phyloP scores from a whole-genome alignment of 2,888 invertebrate species.

The Euplexia lucipara region DNA sequence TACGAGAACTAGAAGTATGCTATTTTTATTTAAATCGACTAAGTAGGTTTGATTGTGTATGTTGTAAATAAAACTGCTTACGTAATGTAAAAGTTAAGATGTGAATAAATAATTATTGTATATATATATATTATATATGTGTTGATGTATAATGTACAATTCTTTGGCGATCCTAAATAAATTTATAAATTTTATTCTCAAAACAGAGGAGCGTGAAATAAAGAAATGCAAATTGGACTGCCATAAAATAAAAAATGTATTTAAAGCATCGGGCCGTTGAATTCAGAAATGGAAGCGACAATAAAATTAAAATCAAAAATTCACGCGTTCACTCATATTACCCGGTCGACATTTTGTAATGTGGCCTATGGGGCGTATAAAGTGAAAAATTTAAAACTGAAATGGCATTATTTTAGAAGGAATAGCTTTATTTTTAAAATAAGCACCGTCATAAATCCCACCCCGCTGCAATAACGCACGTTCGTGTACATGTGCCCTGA shows the following conservation, averaged over 20 bases:
- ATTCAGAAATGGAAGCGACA: conserved; percentile 52
- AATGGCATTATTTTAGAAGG: conserved; percentile 89
- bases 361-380: conserved; percentile 85
- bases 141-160: no score
- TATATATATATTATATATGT: no score
- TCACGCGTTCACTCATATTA: conserved; percentile 78
- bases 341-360: conserved; percentile 80
- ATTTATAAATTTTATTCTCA: conserved; percentile 7
- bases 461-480: conserved; percentile 85
- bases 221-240: conserved; percentile 38
- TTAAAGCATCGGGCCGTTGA: conserved; percentile 52
- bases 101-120: no score
- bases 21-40: no score
- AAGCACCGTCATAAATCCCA: conserved; percentile 86
- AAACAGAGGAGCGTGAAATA: conserved; percentile 24
- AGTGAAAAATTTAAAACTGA: conserved; percentile 89
- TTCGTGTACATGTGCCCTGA: conserved; percentile 81
- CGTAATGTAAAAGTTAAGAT: no score
- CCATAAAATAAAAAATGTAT: conserved; percentile 59
- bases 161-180: no score
- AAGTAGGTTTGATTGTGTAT: no score
- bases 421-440: conserved; percentile 90
- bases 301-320: conserved; percentile 75
- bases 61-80: no score
- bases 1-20: no score